Percentiles rank a stretch among this genome's conserved stretches.
Conservation (phyloP, 2,113 vertebrate species). For the Platysternon megacephalum region DNA sequence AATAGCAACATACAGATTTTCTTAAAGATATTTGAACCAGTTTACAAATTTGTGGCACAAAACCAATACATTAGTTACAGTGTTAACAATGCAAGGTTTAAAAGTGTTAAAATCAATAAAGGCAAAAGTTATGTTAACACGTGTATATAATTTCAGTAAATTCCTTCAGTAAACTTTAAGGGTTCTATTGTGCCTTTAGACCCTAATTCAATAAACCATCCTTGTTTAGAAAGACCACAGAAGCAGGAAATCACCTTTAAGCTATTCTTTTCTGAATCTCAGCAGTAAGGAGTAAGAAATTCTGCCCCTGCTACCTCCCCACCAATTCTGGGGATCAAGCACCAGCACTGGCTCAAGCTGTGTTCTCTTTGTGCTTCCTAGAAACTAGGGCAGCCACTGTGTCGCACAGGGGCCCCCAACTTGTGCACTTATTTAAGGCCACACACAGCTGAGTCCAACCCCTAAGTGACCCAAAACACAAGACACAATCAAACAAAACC, state of each 20-base stretch:
- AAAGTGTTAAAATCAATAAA: too few relatives aligned
- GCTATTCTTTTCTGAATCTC: neutral
- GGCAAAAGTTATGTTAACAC: too few relatives aligned
- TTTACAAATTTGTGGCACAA: neutral
- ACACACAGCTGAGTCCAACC: neutral
- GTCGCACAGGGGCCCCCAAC: neutral
- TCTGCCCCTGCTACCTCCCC: neutral
- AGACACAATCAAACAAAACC: neutral
- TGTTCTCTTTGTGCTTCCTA: neutral
- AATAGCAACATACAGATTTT: neutral
- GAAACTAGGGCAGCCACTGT: neutral
- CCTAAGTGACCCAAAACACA: neutral
- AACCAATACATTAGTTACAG: neutral
- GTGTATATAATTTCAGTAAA: neutral
- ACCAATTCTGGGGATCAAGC: neutral
- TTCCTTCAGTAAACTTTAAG: neutral
- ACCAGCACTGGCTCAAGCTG: neutral
- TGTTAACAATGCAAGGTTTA: neutral
- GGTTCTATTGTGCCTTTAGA: neutral
- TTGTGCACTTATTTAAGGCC: neutral
- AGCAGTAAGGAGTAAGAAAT: neutral
- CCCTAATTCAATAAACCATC: neutral
- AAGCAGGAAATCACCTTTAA: neutral
- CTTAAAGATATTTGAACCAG: fast-evolving
- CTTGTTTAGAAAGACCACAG: neutral